A percentile compares a stretch with the other conserved stretches of the same genome.
Evolutionary conservation across 2,888 invertebrate genomes (phyloP).

Genomic region (Pristionchus entomophagus): DNA sequence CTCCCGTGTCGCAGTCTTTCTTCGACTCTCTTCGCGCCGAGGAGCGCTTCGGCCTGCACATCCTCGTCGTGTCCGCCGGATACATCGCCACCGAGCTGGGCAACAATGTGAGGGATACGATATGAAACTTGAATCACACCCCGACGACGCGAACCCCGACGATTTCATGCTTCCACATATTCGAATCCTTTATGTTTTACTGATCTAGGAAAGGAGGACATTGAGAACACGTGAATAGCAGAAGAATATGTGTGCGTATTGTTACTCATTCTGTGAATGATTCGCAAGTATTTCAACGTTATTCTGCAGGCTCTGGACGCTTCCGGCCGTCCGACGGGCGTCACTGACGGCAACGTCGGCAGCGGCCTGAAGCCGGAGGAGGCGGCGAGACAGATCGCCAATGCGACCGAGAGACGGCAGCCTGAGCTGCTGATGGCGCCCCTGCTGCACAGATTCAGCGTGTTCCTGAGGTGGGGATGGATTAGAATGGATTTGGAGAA

Average conservation of each 20-base stretch:
- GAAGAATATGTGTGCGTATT: too few species aligned
- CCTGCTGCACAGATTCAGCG: slow-evolving; percentile 13
- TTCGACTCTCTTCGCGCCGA: slow-evolving; percentile 92
- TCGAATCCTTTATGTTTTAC: neutral
- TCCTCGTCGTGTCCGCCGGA: slow-evolving; percentile 91
- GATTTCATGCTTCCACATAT: neutral
- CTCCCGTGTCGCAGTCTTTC: slow-evolving; percentile 85
- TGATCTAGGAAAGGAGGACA: too few species aligned
- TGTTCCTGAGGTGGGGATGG: slow-evolving; percentile 74
- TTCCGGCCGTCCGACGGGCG: slow-evolving; percentile 34
- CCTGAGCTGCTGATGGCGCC: slow-evolving; percentile 42
- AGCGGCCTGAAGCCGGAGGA: slow-evolving; percentile 31
- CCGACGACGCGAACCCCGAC: too few species aligned
- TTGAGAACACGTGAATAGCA: too few species aligned
- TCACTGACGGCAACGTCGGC: neutral
- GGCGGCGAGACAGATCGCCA: slow-evolving; percentile 18
- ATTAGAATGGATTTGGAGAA: too few species aligned
- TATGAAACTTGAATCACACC: neutral
- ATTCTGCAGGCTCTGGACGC: slow-evolving; percentile 14
- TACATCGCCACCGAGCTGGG: slow-evolving; percentile 93
- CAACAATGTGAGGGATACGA: neutral
- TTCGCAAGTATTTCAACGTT: neutral
- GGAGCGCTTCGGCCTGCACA: slow-evolving; percentile 83
- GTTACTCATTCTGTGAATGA: too few species aligned
- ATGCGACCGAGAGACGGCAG: slow-evolving; percentile 20